phyloP scores from a whole-genome alignment of 2,888 invertebrate genomes.

The Bombylius discolor region DNA sequence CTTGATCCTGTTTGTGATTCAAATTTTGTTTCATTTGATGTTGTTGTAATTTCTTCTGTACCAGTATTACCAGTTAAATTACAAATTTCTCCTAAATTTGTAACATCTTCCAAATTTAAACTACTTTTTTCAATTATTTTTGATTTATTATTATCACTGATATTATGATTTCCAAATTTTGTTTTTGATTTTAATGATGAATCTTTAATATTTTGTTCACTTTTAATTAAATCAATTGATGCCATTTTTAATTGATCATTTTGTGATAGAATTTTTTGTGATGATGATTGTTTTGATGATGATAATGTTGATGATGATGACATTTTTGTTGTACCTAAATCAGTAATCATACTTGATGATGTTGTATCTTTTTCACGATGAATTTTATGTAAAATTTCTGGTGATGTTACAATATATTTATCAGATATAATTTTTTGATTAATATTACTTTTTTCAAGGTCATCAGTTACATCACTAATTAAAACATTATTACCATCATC shows the following conservation, averaged over 20 bases:
- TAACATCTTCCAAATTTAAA: neutral
- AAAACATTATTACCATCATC: neutral
- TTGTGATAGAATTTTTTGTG: neutral
- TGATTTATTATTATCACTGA: neutral
- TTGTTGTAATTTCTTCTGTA: neutral
- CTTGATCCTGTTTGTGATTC: conserved; percentile 42
- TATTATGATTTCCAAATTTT: too few relatives aligned
- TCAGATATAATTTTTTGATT: neutral
- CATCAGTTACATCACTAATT: conserved; percentile 7
- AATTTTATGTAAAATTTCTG: neutral
- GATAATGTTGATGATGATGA: too few relatives aligned
- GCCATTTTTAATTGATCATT: neutral
- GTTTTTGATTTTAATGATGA: too few relatives aligned
- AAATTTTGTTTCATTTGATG: neutral
- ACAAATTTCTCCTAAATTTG: neutral
- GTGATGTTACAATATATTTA: neutral
- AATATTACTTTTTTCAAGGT: neutral
- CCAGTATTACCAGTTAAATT: neutral
- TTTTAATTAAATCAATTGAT: neutral
- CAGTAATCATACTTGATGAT: neutral
- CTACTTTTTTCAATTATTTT: neutral
- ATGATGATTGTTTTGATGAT: too few relatives aligned
- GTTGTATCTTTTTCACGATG: neutral
- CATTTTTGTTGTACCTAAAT: neutral
- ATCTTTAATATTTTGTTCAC: neutral